Evolutionary conservation across 2,797 vertebrate species (phyloP), one percentile per base, ranked within the genome.

Genomic region (Acridotheres tristis): DNA sequence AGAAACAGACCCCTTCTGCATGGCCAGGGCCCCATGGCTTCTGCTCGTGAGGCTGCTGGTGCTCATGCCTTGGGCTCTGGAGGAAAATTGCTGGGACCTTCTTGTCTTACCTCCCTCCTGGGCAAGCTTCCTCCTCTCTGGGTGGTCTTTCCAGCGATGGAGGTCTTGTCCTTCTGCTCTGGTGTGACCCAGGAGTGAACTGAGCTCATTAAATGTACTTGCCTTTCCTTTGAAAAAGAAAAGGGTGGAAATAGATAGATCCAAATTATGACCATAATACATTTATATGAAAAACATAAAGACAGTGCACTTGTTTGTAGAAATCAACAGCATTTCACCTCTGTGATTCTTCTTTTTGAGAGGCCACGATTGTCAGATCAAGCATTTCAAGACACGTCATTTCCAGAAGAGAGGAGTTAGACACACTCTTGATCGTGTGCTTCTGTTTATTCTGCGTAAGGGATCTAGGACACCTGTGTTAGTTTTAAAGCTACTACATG

Each of bases 401-500:
- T 96, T 94, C 88, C 86, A 96, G 96, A 96, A 93, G 95, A 79
- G 54, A 87, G 59, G 82, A 57, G 48, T 93, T 89, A 59, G 83
- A 79, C 82, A 71, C 95, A 74, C 95, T 95, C 81, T 89, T 84
- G 94, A 96, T 96, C 96, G 80, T 96, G 90, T 93, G 94, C 96
- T 97, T 94, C 96, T 95, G 69, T 97, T 97, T 97, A 97, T 88
- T 86, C 97, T 97, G 89, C 0, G 25, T 81, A 90, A 95, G 93
- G 91, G 73, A 87, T 95, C 89, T 80, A 71, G 83, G 93, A 96
- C 97, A 97, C 97, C 97, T 97, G 96, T 97, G 97, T 97, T 97
- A 97, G 97, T 97, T 96, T 97, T 97, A 96, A 95, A 93, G 94
- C 96, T 96, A 94, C 95, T 93, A 90, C 94, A 89, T 85, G 86